phyloP scores from a whole-genome alignment of 2,888 invertebrate genomes.

The Gymnosoma rotundatum region DNA sequence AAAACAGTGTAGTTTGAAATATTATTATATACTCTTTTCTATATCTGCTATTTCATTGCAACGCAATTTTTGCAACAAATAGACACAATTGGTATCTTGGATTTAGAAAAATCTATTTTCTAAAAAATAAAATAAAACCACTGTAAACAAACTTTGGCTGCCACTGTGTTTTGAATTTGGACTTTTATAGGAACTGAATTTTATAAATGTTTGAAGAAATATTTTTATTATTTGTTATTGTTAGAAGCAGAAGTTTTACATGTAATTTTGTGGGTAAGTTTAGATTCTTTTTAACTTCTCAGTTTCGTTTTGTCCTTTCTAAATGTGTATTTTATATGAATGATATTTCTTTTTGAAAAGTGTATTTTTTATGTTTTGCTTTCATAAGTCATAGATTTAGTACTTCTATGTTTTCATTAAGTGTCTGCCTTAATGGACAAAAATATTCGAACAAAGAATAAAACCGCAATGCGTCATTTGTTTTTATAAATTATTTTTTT shows the following conservation, averaged over 20 bases:
- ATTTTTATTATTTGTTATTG: constrained; percentile 62
- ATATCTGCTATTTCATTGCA: background rate
- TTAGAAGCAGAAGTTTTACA: constrained; percentile 55
- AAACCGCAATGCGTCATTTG: constrained; percentile 69
- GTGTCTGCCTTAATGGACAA: constrained; percentile 48
- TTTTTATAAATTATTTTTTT: constrained; percentile 57
- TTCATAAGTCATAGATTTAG: constrained; percentile 59
- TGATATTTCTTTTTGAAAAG: constrained; percentile 22
- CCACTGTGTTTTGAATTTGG: constrained; percentile 18
- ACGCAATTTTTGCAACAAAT: background rate
- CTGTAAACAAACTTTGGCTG: background rate
- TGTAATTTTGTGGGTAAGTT: constrained; percentile 53
- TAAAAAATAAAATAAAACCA: background rate
- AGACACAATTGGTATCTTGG: background rate
- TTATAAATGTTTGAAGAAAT: constrained; percentile 60
- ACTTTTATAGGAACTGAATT: constrained; percentile 35
- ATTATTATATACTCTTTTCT: background rate
- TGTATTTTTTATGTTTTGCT: constrained; percentile 25
- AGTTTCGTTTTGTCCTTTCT: constrained; percentile 16
- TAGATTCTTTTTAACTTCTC: constrained; percentile 30
- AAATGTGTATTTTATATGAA: background rate
- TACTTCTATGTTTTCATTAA: constrained; percentile 51
- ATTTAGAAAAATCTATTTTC: background rate
- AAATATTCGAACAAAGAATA: constrained; percentile 49
- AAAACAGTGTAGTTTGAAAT: constrained; percentile 15